Evolutionary conservation across 1,140 invertebrate species (phyloP), one percentile per base, ranked within the genome.

Genomic region (Drosophila ficusphila): DNA sequence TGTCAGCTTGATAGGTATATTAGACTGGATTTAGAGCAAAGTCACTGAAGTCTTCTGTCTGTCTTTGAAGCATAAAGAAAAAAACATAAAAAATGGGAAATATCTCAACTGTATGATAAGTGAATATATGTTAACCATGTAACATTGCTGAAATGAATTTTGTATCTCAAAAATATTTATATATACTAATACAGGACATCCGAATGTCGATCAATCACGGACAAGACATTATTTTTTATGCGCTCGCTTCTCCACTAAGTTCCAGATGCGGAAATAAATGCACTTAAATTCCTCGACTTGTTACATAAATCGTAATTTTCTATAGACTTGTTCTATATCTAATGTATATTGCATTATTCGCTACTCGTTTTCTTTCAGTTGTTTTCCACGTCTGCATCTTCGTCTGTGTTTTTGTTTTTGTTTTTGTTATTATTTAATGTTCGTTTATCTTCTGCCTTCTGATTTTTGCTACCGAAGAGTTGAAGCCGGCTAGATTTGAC

Each of bases 261-360:
- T 70, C 58, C 34, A 78, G 82, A 86, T 88, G 82, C 82, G 82
- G 82, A 86, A 86, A 86, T 77, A 82, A 86, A 88, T 68, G 82
- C 83, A 79, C 82, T 77, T 72, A 60, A 76, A 82, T 86, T 86
- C 82, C 76, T 82, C 57, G 46, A 82, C 82, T 88, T 88, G 82
- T 88, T 86, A 86, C 82, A 86, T 88, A 88, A 86, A 82, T 86
- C 82, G 82, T 78, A 88, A 86, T 86, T 88, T 82, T 88, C 82
- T 82, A 88, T 75, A 71, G 81, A 71, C 82, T 82, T 60, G 69
- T 82, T 86, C 82, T 78, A 64, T 74, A 61, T 77, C 77, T 86
- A 88, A 86, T 86, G 81, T 67, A 62, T 88, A 88, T 82, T 86
- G 82, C 81, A 85, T 73, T 74, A 74, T 81, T 69, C 53, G 82